phyloP scores from a whole-genome alignment of 2,113 vertebrate genomes.

The Psilopogon haemacephalus region DNA sequence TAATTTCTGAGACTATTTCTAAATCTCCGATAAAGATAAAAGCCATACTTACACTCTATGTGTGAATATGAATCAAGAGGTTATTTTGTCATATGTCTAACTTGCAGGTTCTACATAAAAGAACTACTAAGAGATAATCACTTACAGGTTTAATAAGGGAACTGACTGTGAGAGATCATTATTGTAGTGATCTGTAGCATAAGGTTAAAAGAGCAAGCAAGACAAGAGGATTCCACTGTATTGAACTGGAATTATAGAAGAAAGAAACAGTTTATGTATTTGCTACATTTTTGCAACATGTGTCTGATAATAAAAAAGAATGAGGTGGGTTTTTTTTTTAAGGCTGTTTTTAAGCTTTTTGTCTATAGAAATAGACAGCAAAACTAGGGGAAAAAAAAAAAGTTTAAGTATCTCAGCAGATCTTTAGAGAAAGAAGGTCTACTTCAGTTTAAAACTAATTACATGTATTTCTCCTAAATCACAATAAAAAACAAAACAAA shows the following conservation, averaged over 20 bases:
- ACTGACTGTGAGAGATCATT: conserved; percentile 50
- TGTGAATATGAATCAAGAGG: neutral
- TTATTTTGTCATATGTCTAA: conserved; percentile 10
- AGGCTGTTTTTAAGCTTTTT: neutral
- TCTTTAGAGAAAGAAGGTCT: neutral
- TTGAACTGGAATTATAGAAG: neutral
- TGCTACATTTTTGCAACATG: neutral
- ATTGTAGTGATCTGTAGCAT: conserved; percentile 27
- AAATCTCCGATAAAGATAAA: neutral
- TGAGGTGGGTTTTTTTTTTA: neutral
- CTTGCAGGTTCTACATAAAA: neutral
- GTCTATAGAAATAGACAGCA: too few species aligned
- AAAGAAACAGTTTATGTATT: conserved; percentile 2
- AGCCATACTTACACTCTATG: neutral
- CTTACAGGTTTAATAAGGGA: conserved; percentile 33
- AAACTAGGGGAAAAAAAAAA: too few species aligned
- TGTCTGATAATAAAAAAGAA: conserved; percentile 5
- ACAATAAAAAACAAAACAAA: too few species aligned
- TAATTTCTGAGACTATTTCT: neutral
- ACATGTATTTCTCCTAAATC: neutral
- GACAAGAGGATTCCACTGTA: conserved; percentile 30
- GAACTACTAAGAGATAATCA: neutral
- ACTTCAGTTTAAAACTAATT: neutral
- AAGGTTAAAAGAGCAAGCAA: conserved; percentile 7
- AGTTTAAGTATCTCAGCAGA: neutral